Percentiles rank a stretch among this genome's conserved stretches.
Evolutionary conservation across 2,797 vertebrate genomes (phyloP).

Genomic region (Aselliscus stoliczkanus): DNA sequence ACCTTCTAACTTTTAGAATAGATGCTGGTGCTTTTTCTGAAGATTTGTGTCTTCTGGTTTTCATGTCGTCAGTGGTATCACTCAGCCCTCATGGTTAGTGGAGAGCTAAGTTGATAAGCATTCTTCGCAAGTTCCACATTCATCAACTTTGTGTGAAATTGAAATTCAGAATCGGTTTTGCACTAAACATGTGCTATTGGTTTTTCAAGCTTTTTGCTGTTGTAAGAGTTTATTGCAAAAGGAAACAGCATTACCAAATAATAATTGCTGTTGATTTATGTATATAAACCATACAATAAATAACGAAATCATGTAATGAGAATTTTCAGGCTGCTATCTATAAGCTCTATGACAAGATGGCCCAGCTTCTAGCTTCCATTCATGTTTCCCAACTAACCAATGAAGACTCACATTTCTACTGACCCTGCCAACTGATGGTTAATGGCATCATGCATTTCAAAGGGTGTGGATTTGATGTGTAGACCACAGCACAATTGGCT

Average conservation of each 20-base stretch:
- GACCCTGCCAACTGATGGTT: background rate
- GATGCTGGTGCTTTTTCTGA: background rate
- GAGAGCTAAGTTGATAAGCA: background rate
- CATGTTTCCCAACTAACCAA: background rate
- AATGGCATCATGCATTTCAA: background rate
- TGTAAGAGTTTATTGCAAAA: background rate
- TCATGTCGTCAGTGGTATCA: background rate
- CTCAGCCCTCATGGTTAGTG: background rate
- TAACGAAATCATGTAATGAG: background rate
- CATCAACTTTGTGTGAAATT: background rate
- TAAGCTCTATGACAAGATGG: background rate
- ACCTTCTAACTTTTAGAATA: background rate
- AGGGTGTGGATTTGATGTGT: background rate
- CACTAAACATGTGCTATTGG: background rate
- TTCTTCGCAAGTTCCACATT: background rate
- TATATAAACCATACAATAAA: background rate
- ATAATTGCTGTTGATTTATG: background rate
- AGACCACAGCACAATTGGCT: background rate
- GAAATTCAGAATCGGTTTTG: background rate
- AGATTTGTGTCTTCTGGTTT: background rate
- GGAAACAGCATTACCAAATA: background rate
- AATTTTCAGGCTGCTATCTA: background rate
- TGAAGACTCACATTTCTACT: background rate
- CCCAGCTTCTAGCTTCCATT: background rate
- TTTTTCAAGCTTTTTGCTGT: background rate